Evolutionary conservation across 2,888 invertebrate genomes (phyloP).

Genomic region (Ophion costatus): DNA sequence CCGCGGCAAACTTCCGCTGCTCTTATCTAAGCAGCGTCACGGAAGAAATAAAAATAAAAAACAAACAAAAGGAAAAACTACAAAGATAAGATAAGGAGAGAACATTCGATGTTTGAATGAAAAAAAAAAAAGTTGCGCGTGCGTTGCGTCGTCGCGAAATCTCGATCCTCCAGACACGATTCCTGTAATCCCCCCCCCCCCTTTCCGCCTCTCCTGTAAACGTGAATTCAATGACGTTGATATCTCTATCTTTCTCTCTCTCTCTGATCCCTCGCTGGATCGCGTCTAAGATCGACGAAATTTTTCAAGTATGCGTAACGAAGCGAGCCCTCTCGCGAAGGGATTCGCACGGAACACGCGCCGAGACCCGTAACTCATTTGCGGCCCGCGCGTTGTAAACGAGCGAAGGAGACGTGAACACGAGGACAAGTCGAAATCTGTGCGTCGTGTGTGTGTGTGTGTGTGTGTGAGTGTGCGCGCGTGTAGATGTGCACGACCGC

Average conservation of each 20-base stretch:
- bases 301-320: not conserved
- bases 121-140: not conserved
- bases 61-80: not conserved
- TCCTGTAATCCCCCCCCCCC: not conserved
- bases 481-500: not conserved
- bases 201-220: not conserved
- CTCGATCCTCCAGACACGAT: not conserved
- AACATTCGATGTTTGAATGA: not conserved
- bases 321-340: not conserved
- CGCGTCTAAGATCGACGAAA: not conserved
- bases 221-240: not conserved
- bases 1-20: not conserved
- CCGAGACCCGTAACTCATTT: not conserved
- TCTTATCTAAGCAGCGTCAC: not conserved
- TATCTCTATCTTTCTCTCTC: not conserved
- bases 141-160: not conserved
- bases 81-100: not conserved
- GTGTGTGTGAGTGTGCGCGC: not conserved
- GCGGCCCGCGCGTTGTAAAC: not conserved
- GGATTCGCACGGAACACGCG: not conserved
- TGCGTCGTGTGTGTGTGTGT: not conserved
- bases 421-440: constrained; percentile 18
- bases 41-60: not conserved
- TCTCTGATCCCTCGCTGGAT: not conserved
- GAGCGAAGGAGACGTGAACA: not conserved